phyloP scores from a whole-genome alignment of 2,888 invertebrate genomes.

The Leptothorax acervorum region DNA sequence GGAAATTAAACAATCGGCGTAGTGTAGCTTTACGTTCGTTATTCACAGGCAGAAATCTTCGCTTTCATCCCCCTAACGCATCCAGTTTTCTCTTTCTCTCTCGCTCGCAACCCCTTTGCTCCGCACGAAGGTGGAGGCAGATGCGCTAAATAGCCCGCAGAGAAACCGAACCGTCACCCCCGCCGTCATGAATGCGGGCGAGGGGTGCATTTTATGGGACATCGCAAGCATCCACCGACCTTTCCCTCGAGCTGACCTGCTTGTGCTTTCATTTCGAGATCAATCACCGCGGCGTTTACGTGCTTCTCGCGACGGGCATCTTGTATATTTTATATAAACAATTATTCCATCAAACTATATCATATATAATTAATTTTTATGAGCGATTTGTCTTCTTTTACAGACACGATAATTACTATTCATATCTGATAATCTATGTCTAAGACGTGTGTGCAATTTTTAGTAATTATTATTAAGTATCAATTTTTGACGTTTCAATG shows the following conservation, averaged over 20 bases:
- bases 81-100: conserved; percentile 14
- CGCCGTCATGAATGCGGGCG: conserved; percentile 67
- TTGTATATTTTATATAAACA: not conserved
- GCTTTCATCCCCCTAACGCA: conserved; percentile 4
- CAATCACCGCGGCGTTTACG: conserved; percentile 62
- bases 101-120: conserved; percentile 49
- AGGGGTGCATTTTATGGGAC: conserved; percentile 74
- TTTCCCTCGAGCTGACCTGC: conserved; percentile 59
- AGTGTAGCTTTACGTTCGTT: conserved; percentile 47
- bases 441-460: not conserved
- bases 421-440: not conserved
- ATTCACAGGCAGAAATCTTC: conserved; percentile 63
- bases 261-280: conserved; percentile 58
- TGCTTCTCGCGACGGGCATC: not conserved
- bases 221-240: conserved; percentile 59
- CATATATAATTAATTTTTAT: not conserved
- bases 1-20: conserved; percentile 63
- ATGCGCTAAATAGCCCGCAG: conserved; percentile 83
- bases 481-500: not conserved
- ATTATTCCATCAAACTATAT: not conserved
- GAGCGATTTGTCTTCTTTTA: not conserved
- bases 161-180: conserved; percentile 76
- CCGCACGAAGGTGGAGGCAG: conserved; percentile 77
- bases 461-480: not conserved
- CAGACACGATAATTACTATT: not conserved